Evolutionary conservation across 2,888 invertebrate genomes (phyloP), one percentile per base, ranked within the genome.

Genomic region (Griposia aprilina): DNA sequence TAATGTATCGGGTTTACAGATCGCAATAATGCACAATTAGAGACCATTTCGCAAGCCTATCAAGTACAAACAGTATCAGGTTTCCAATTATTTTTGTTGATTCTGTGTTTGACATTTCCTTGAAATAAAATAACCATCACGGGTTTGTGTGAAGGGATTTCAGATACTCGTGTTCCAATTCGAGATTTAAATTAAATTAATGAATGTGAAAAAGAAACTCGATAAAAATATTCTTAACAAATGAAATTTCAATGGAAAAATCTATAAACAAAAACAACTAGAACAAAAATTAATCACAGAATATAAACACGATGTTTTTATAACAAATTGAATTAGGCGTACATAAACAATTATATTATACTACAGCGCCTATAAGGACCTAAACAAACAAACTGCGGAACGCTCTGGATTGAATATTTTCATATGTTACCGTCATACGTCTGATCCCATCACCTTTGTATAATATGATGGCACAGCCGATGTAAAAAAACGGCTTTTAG

Each of bases 31-130:
- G 73, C 59, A 75, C 80, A 76, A 85, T 85, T 85, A 84, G 62
- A n/a, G 17, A 23, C 13, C n/a, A 76, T 26, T 63, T 45, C 30
- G n/a, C 52, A 60, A 79, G 20, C 66, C 60, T 63, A 66, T 60
- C 36, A 30, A 50, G 13, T 41, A 52, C 20, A 26, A 73, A 71
- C n/a, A 23, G 57, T 85, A 69, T 85, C 55, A 26, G 20, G 26
- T 86, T 26, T 65, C 84, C 84, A 86, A 85, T 85, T 86, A 83
- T 86, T 74, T 74, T 76, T 73, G 30, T 63, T 52, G 3, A 15
- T 48, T 62, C 60, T 17, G 13, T 59, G 67, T 52, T 59, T 10
- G 26, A 15, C 17, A 55, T 72, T 67, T 72, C 36, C 50, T 30
- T 23, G 26, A 36, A 66, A 66, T 52, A 55, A 66, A 65, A 74